phyloP scores from a whole-genome alignment of 2,113 vertebrate genomes.

The Canis aureus region DNA sequence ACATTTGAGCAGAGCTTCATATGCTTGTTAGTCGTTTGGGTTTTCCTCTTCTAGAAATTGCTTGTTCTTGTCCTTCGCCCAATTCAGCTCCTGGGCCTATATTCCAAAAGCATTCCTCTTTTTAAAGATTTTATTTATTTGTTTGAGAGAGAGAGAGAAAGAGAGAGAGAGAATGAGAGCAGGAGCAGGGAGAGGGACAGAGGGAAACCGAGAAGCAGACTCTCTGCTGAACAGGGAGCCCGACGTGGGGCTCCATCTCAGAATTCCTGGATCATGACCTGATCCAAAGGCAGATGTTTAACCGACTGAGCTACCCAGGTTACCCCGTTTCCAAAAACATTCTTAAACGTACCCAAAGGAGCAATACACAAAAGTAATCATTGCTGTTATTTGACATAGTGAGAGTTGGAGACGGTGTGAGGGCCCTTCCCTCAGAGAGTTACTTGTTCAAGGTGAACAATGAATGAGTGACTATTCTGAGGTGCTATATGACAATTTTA shows the following conservation, averaged over 20 bases:
- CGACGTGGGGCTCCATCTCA: too few relatives aligned
- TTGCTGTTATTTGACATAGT: neutral
- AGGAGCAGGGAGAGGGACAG: neutral
- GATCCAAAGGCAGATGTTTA: neutral
- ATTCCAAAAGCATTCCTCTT: neutral
- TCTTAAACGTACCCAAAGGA: neutral
- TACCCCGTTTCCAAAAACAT: neutral
- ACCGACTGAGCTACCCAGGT: too few relatives aligned
- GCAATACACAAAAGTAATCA: neutral
- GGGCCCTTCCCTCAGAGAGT: neutral
- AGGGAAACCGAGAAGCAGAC: neutral
- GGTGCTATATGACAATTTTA: neutral
- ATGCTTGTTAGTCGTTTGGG: neutral
- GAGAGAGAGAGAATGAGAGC: neutral
- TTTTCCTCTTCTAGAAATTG: conserved; percentile 26
- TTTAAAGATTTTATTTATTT: neutral
- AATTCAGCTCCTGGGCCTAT: neutral
- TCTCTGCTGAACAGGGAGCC: neutral
- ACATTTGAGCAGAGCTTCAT: neutral
- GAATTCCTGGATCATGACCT: too few relatives aligned
- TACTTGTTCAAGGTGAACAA: neutral
- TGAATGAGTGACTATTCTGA: neutral
- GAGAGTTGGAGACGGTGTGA: neutral
- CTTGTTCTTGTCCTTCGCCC: neutral
- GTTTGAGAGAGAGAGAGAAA: neutral